Percentiles rank a stretch among this genome's conserved stretches.
phyloP scores from a whole-genome alignment of 1,140 invertebrate species.

The Hycleus cichorii region DNA sequence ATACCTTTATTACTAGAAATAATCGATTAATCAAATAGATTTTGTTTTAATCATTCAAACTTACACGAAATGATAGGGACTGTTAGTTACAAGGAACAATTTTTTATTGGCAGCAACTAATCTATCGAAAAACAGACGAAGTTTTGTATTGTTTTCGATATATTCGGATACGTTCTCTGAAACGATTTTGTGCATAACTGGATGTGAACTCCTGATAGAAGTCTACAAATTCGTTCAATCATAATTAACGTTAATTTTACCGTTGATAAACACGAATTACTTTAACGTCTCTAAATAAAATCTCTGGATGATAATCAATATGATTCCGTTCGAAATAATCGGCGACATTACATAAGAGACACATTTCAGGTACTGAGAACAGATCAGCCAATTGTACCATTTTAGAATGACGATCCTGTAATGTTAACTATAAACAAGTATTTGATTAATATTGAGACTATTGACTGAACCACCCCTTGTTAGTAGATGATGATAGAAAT shows the following conservation, averaged over 20 bases:
- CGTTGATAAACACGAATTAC: conserved; percentile 43
- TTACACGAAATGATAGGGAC: conserved; percentile 95
- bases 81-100: conserved; percentile 94
- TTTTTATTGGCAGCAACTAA: conserved; percentile 73
- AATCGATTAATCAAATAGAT: neutral
- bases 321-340: conserved; percentile 86
- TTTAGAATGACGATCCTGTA: conserved; percentile 63
- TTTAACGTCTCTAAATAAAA: conserved; percentile 91
- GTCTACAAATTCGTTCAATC: conserved; percentile 52
- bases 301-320: conserved; percentile 92
- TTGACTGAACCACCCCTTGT: too few relatives aligned
- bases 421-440: conserved; percentile 30
- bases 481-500: too few relatives aligned
- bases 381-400: conserved; percentile 94
- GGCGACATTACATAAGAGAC: conserved; percentile 84
- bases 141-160: conserved; percentile 67
- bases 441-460: neutral
- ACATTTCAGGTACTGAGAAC: conserved; percentile 96
- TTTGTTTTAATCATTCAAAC: conserved; percentile 38
- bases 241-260: neutral
- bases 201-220: conserved; percentile 83
- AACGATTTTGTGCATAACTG: conserved; percentile 83
- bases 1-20: conserved; percentile 78
- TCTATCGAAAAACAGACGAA: conserved; percentile 70
- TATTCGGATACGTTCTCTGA: conserved; percentile 71